phyloP scores from a whole-genome alignment of 2,888 invertebrate genomes.

The Odontocerum albicorne region DNA sequence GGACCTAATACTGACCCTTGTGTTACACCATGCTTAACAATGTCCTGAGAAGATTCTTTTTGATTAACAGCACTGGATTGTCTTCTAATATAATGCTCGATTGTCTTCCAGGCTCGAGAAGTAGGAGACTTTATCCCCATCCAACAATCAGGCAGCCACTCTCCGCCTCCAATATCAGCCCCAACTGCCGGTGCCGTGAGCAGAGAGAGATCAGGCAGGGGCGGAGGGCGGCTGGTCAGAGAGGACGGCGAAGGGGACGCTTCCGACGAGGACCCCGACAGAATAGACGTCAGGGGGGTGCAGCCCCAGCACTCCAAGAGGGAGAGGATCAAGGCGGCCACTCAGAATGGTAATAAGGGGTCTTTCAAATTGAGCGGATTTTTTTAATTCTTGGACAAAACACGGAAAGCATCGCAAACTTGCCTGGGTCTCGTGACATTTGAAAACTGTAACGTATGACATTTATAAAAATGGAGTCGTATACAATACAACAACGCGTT shows the following conservation, averaged over 20 bases:
- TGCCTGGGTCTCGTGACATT: too few relatives aligned
- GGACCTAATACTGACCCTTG: too few relatives aligned
- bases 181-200: background rate
- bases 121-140: constrained; percentile 60
- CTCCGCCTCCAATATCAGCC: constrained; percentile 32
- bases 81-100: background rate
- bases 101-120: constrained; percentile 28
- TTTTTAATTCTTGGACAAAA: too few relatives aligned
- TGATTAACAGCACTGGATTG: too few relatives aligned
- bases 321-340: constrained; percentile 19
- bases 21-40: background rate
- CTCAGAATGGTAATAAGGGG: constrained; percentile 13
- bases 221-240: constrained; percentile 63
- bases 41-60: too few relatives aligned
- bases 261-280: constrained; percentile 80
- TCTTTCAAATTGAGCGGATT: too few relatives aligned
- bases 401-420: too few relatives aligned
- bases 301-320: constrained; percentile 18
- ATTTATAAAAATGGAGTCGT: too few relatives aligned
- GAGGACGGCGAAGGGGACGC: constrained; percentile 83
- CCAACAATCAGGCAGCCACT: constrained; percentile 46
- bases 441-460: too few relatives aligned
- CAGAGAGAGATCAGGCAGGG: background rate
- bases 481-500: too few relatives aligned
- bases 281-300: constrained; percentile 85